Evolutionary conservation across 2,113 vertebrate species (phyloP).

Genomic region (Lethenteron reissneri): DNA sequence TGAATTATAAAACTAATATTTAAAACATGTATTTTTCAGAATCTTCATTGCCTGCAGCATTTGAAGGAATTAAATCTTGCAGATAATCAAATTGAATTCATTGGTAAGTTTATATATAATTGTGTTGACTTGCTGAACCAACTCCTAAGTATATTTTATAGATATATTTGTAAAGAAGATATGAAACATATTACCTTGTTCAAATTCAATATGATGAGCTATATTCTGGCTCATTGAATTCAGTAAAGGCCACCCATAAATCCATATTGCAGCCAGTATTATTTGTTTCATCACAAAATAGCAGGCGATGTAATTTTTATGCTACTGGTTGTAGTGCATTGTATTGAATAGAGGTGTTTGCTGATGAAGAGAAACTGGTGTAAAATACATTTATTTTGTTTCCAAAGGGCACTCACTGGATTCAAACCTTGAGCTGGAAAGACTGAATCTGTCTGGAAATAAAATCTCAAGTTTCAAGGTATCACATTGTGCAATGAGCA

Average conservation of each 20-base stretch:
- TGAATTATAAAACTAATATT: too few relatives aligned
- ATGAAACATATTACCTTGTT: too few relatives aligned
- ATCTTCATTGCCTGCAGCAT: constrained; percentile 29
- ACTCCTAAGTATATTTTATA: neutral
- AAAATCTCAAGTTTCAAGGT: constrained; percentile 61
- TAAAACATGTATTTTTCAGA: constrained; percentile 19
- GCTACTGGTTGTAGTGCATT: too few relatives aligned
- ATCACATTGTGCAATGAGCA: constrained; percentile 11
- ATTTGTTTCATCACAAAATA: too few relatives aligned
- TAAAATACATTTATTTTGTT: constrained; percentile 11
- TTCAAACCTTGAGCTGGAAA: constrained; percentile 33
- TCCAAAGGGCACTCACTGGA: constrained; percentile 35
- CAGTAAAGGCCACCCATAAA: too few relatives aligned
- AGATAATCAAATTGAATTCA: constrained; percentile 35
- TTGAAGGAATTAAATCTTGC: constrained; percentile 47
- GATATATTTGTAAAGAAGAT: neutral
- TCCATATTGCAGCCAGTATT: too few relatives aligned
- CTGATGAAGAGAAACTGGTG: too few relatives aligned
- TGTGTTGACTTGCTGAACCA: neutral
- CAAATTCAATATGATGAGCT: too few relatives aligned
- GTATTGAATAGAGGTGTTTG: too few relatives aligned
- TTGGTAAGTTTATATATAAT: constrained; percentile 24
- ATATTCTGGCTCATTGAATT: too few relatives aligned
- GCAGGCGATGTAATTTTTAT: too few relatives aligned
- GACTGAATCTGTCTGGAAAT: constrained; percentile 63